These are phyloP conservation scores for Anaspis maculata DNA, from an alignment of 2,888 invertebrate genomes.

Conservation along the genomic window DNA sequence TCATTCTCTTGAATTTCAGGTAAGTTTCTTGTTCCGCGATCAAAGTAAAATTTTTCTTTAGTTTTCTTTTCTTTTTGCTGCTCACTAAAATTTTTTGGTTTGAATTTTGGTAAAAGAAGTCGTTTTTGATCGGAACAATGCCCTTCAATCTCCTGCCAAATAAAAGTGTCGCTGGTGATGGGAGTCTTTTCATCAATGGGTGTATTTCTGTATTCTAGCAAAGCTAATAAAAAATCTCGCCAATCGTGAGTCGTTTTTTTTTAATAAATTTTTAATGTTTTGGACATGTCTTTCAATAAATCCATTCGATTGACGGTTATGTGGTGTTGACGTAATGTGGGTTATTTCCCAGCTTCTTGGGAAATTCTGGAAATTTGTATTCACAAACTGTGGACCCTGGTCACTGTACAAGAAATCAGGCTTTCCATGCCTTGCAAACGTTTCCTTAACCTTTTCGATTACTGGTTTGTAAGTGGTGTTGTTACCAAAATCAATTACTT, in stretches of 20 bases:
- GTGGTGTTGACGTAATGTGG: not conserved
- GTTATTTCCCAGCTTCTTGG: no score
- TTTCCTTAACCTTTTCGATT: no score
- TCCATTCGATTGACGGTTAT: constrained; percentile 5
- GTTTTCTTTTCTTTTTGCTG: no score
- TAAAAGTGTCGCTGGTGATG: not conserved
- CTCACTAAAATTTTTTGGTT: no score
- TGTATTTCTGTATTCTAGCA: constrained; percentile 16
- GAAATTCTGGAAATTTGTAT: no score
- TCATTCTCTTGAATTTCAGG: no score
- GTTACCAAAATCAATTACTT: no score
- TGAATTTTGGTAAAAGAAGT: not conserved
- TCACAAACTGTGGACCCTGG: not conserved
- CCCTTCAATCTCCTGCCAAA: not conserved
- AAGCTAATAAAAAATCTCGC: constrained; percentile 13
- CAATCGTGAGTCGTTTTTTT: constrained; percentile 9
- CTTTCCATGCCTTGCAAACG: not conserved
- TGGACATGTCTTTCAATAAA: constrained; percentile 8
- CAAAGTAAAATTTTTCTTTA: no score
- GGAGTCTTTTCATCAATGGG: constrained; percentile 1
- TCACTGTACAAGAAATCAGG: not conserved
- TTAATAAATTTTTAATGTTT: constrained; percentile 4
- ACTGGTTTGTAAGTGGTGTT: no score
- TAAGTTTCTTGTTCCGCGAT: no score
- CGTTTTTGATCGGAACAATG: not conserved